A percentile compares a stretch with the other conserved stretches of the same genome.
Conservation (phyloP, 2,797 vertebrate genomes). For the Phyllotis vaccarum region DNA sequence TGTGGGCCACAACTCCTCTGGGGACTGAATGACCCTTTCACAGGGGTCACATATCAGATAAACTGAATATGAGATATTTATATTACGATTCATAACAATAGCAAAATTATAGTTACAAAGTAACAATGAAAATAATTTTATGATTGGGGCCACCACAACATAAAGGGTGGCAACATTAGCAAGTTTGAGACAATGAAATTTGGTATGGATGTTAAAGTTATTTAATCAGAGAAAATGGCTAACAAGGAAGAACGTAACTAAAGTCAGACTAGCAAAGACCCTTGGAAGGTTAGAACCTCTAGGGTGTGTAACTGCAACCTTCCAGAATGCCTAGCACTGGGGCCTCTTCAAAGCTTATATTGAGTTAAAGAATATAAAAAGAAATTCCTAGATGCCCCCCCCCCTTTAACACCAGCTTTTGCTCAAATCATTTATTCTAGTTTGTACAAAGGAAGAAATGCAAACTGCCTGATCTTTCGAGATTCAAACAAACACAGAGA, state of each 20-base stretch:
- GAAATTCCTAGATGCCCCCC: background rate
- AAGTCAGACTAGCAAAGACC: background rate
- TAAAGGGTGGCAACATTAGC: background rate
- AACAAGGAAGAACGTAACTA: background rate
- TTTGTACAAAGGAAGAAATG: slow-evolving; percentile 20
- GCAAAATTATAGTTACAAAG: background rate
- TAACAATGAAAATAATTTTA: background rate
- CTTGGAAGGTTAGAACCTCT: background rate
- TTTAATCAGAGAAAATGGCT: background rate
- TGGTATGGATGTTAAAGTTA: slow-evolving; percentile 22
- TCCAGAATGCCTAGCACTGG: background rate
- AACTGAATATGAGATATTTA: background rate
- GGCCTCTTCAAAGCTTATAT: background rate
- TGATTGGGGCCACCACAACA: background rate
- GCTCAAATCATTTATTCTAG: background rate
- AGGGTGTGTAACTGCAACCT: background rate
- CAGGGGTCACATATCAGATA: background rate
- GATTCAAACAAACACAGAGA: background rate
- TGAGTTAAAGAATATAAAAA: slow-evolving; percentile 9
- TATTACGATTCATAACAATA: background rate
- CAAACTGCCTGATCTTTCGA: background rate
- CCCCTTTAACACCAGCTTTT: background rate
- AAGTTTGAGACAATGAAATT: background rate
- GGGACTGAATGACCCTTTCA: background rate
- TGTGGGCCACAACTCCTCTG: background rate